Percentiles rank a stretch among this genome's conserved stretches.
phyloP scores from a whole-genome alignment of 2,797 vertebrate species.

The Etheostoma perlongum region DNA sequence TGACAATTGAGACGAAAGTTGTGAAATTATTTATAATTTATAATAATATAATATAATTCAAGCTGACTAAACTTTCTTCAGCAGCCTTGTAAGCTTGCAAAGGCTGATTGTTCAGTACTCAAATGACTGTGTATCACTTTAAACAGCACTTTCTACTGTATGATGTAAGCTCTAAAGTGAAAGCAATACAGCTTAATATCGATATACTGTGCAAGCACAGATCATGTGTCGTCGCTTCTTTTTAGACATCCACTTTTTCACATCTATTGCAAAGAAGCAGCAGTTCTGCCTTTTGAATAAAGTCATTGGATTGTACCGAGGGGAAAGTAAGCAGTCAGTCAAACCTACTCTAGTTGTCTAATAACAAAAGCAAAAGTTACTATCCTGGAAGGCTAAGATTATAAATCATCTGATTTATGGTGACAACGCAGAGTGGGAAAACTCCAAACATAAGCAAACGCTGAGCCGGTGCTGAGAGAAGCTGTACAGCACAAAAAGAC shows the following conservation, averaged over 20 bases:
- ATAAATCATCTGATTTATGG: slow-evolving; percentile 86
- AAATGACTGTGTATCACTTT: slow-evolving; percentile 43
- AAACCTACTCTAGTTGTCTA: slow-evolving; percentile 67
- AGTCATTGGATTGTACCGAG: slow-evolving; percentile 59
- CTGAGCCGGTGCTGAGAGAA: slow-evolving; percentile 71
- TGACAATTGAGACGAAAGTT: not conserved
- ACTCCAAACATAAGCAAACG: slow-evolving; percentile 79
- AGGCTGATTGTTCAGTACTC: slow-evolving; percentile 39
- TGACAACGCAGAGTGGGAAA: slow-evolving; percentile 73
- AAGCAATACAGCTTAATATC: slow-evolving; percentile 61
- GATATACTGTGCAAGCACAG: slow-evolving; percentile 47
- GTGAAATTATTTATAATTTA: slow-evolving; percentile 6
- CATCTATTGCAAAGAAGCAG: slow-evolving; percentile 37
- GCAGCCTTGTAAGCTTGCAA: slow-evolving; percentile 8
- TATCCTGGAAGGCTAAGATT: slow-evolving; percentile 72
- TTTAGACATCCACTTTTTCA: slow-evolving; percentile 46
- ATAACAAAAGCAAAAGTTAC: slow-evolving; percentile 79
- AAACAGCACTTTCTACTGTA: slow-evolving; percentile 57
- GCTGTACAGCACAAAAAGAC: slow-evolving; percentile 50
- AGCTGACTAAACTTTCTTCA: slow-evolving; percentile 16
- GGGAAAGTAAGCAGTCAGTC: slow-evolving; percentile 75
- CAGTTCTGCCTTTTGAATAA: slow-evolving; percentile 56
- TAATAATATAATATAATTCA: no score
- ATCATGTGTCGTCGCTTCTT: slow-evolving; percentile 60
- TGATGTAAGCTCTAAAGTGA: slow-evolving; percentile 58